These are phyloP conservation scores for Dastarcus helophoroides DNA, from an alignment of 2,888 invertebrate genomes.

Conservation along the genomic window DNA sequence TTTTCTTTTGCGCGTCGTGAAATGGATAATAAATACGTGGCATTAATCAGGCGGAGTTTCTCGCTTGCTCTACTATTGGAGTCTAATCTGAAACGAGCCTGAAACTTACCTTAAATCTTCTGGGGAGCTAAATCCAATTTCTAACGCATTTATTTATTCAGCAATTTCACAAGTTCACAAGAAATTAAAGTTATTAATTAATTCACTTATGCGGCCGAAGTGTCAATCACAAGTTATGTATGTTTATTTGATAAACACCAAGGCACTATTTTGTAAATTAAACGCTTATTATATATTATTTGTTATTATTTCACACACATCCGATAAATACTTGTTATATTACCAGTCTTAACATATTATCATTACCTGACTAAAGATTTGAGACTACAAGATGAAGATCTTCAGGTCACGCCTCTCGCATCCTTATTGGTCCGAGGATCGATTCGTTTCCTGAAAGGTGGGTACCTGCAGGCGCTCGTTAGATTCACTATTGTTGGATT, in stretches of 20 bases:
- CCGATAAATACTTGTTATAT: slow-evolving; percentile 36
- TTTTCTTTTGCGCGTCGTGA: no score
- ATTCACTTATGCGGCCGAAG: slow-evolving; percentile 18
- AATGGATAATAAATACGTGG: no score
- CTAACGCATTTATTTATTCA: not conserved
- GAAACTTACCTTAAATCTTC: not conserved
- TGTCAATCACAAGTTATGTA: slow-evolving; percentile 29
- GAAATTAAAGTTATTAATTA: slow-evolving; percentile 11
- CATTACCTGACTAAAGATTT: slow-evolving; percentile 30
- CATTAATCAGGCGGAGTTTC: slow-evolving; percentile 1
- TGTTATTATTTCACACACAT: slow-evolving; percentile 39
- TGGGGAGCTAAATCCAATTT: not conserved
- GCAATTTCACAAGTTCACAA: slow-evolving; percentile 15
- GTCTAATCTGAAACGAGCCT: not conserved
- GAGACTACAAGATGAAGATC: slow-evolving; percentile 26
- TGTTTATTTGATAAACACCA: slow-evolving; percentile 32
- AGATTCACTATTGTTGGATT: no score
- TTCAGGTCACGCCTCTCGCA: slow-evolving; percentile 8
- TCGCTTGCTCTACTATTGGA: not conserved
- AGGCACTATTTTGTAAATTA: slow-evolving; percentile 34
- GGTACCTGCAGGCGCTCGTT: no score
- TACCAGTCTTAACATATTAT: slow-evolving; percentile 34
- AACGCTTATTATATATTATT: slow-evolving; percentile 37
- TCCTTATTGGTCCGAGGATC: no score
- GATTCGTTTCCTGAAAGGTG: no score